phyloP scores from a whole-genome alignment of 2,797 vertebrate species.

The Zenarchopterus dispar region DNA sequence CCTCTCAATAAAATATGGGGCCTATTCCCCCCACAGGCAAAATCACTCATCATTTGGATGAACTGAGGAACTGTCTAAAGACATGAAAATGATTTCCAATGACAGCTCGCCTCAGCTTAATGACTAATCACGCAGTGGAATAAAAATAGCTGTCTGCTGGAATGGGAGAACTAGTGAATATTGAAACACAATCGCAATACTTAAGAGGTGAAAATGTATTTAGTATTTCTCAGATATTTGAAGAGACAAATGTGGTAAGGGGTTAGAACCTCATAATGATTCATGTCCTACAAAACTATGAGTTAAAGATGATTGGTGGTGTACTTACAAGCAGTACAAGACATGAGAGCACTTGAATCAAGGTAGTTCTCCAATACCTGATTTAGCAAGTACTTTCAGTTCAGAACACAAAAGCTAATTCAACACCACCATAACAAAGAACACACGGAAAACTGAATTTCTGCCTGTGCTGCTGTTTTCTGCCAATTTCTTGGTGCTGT shows the following conservation, averaged over 20 bases:
- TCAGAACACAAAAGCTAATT: background rate
- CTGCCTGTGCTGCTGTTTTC: slow-evolving; percentile 19
- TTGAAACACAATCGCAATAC: slow-evolving; percentile 57
- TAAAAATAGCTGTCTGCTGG: slow-evolving; percentile 71
- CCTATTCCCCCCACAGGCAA: slow-evolving; percentile 57
- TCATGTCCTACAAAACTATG: slow-evolving; percentile 56
- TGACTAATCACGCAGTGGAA: slow-evolving; percentile 71
- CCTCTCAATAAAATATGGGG: slow-evolving; percentile 72
- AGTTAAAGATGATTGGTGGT: slow-evolving; percentile 68
- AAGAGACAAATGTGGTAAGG: slow-evolving; percentile 49
- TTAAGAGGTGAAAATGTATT: slow-evolving; percentile 48
- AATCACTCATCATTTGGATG: slow-evolving; percentile 72
- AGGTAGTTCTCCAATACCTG: slow-evolving; percentile 38
- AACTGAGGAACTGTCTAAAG: slow-evolving; percentile 74
- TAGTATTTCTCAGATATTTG: slow-evolving; percentile 55
- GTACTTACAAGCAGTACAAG: slow-evolving; percentile 51
- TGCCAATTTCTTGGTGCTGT: slow-evolving; percentile 14
- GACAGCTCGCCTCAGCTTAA: slow-evolving; percentile 75
- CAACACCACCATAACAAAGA: slow-evolving; percentile 17
- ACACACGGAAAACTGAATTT: slow-evolving; percentile 3
- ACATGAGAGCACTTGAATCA: slow-evolving; percentile 76
- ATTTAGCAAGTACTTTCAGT: slow-evolving; percentile 41
- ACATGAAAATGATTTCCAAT: slow-evolving; percentile 78
- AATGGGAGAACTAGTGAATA: slow-evolving; percentile 52
- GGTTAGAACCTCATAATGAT: slow-evolving; percentile 54